Evolutionary conservation across 2,113 vertebrate species (phyloP).

Genomic region (Tragelaphus scriptus): DNA sequence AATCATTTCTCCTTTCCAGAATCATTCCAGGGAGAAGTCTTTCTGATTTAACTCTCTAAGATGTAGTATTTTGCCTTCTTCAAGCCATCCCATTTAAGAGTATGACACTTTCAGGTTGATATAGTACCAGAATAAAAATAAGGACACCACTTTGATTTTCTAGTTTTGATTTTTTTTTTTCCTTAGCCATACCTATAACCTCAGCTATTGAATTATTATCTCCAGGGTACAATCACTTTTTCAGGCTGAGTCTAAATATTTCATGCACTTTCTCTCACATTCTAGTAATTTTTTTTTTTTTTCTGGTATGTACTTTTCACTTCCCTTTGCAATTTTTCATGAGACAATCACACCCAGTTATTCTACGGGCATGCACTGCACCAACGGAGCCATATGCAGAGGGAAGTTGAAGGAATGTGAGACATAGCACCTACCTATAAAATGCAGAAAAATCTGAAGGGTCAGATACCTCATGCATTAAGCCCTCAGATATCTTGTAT

Average conservation of each 20-base stretch:
- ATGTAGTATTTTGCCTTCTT: neutral
- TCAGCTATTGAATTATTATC: neutral
- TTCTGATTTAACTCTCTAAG: neutral
- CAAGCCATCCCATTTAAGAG: neutral
- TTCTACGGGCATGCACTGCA: fast-evolving
- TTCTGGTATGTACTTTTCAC: neutral
- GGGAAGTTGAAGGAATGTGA: neutral
- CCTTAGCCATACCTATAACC: neutral
- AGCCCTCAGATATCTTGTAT: neutral
- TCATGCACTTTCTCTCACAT: neutral
- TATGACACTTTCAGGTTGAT: neutral
- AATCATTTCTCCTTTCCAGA: neutral
- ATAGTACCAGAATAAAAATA: neutral
- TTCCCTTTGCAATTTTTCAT: neutral
- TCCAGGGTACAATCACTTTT: neutral
- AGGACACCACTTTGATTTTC: neutral
- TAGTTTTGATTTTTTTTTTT: neutral
- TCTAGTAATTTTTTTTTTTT: neutral
- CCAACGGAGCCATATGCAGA: neutral
- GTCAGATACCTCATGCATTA: neutral
- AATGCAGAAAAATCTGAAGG: neutral
- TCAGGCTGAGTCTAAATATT: neutral
- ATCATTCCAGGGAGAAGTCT: neutral
- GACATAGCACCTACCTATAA: neutral
- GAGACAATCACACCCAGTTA: neutral